phyloP scores from a whole-genome alignment of 2,888 invertebrate species.

The Coenonympha arcania region DNA sequence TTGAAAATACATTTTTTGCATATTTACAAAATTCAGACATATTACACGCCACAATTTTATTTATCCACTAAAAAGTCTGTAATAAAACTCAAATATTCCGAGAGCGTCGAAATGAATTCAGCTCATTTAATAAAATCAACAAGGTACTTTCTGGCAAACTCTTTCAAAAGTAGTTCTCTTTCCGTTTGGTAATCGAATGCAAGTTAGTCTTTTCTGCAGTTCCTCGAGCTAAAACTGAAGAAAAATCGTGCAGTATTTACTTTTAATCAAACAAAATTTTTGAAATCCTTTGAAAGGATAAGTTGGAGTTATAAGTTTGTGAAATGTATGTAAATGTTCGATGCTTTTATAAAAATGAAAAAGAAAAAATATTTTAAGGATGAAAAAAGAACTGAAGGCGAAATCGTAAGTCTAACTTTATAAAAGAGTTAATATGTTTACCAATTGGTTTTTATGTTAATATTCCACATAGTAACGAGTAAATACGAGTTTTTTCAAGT shows the following conservation, averaged over 20 bases:
- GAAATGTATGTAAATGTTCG: too few species aligned
- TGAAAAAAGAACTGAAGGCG: too few species aligned
- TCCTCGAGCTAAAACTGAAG: background rate
- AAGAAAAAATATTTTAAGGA: too few species aligned
- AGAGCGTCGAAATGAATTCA: slow-evolving; percentile 15
- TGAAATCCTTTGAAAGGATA: background rate
- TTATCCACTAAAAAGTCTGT: slow-evolving; percentile 5
- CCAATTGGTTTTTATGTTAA: too few species aligned
- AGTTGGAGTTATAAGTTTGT: background rate
- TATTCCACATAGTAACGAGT: too few species aligned
- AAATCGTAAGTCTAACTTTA: too few species aligned
- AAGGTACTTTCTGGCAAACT: slow-evolving; percentile 19
- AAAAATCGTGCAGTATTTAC: background rate
- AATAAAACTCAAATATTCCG: slow-evolving; percentile 13
- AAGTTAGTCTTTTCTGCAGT: slow-evolving; percentile 20
- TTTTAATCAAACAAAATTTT: background rate
- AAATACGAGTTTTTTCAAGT: too few species aligned
- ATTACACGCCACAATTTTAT: too few species aligned
- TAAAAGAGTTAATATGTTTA: too few species aligned
- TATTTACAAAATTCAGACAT: too few species aligned
- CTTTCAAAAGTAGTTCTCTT: slow-evolving; percentile 19
- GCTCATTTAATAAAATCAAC: slow-evolving; percentile 22
- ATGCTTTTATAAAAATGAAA: too few species aligned
- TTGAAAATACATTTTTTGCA: too few species aligned
- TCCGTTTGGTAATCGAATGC: slow-evolving; percentile 21